phyloP scores from a whole-genome alignment of 2,888 invertebrate species.

The Diabrotica balteata region DNA sequence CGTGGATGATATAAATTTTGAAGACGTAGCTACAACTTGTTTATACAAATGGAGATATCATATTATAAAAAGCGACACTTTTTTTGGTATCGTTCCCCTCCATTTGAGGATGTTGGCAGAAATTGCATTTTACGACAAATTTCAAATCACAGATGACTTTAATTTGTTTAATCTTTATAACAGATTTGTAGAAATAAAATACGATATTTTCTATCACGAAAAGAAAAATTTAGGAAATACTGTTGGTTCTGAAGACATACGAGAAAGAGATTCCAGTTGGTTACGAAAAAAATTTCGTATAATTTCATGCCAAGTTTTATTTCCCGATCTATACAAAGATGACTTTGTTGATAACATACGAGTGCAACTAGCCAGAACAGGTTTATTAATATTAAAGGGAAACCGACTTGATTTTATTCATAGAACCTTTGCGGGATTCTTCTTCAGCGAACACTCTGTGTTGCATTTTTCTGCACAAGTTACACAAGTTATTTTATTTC shows the following conservation, averaged over 20 bases:
- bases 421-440: conserved; percentile 28
- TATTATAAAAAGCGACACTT: conserved; percentile 7
- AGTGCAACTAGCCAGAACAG: conserved; percentile 16
- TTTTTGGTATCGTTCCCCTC: conserved; percentile 22
- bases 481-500: conserved; percentile 1
- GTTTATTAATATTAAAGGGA: conserved; percentile 12
- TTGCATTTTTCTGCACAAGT: conserved; percentile 6
- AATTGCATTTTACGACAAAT: conserved; percentile 21
- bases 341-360: not conserved
- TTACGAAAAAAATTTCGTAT: conserved; percentile 3
- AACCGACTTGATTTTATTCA: conserved; percentile 23
- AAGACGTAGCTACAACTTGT: not conserved
- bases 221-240: conserved; percentile 19
- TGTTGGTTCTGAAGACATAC: conserved; percentile 1
- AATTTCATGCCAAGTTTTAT: conserved; percentile 1
- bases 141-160: conserved; percentile 9
- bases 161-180: conserved; percentile 17
- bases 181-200: conserved; percentile 20
- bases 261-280: not conserved
- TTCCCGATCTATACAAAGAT: not conserved
- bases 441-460: conserved; percentile 18
- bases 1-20: conserved; percentile 1
- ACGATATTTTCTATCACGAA: conserved; percentile 17
- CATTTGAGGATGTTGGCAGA: conserved; percentile 30
- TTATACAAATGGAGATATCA: conserved; percentile 6